Evolutionary conservation across 2,888 invertebrate species (phyloP).

Genomic region (Biston stratarius): DNA sequence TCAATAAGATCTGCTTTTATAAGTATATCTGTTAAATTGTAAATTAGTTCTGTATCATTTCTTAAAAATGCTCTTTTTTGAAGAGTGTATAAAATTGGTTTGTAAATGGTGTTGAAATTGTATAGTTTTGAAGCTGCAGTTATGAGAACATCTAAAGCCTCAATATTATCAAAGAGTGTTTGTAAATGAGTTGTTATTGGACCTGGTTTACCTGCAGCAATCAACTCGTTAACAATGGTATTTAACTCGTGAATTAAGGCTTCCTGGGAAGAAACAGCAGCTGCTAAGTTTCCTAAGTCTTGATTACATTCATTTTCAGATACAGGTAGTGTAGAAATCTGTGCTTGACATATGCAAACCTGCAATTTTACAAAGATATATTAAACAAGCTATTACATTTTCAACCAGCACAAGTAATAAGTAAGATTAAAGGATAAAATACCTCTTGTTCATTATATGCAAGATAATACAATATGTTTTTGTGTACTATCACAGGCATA

Average conservation of each 20-base stretch:
- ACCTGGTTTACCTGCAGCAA: conserved; percentile 50
- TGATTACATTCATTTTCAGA: conserved; percentile 42
- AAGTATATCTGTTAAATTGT: conserved; percentile 63
- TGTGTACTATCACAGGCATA: conserved; percentile 61
- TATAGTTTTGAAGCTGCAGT: conserved; percentile 48
- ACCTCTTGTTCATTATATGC: conserved; percentile 65
- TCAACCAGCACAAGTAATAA: background rate
- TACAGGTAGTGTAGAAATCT: conserved; percentile 33
- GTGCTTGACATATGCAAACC: conserved; percentile 37
- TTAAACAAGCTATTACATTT: background rate
- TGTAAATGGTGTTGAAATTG: conserved; percentile 68
- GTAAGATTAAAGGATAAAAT: background rate
- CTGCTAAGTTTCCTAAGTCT: conserved; percentile 44
- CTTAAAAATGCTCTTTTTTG: conserved; percentile 66
- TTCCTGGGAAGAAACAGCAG: conserved; percentile 64
- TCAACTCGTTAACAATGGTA: conserved; percentile 53
- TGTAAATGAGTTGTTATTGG: conserved; percentile 61
- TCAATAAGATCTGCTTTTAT: conserved; percentile 78
- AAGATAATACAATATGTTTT: conserved; percentile 70
- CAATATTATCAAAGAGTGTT: conserved; percentile 67
- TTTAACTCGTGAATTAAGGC: conserved; percentile 64
- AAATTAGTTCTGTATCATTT: conserved; percentile 51
- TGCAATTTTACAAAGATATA: conserved; percentile 25
- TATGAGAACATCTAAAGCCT: conserved; percentile 65
- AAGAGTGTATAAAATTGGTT: conserved; percentile 67